Conservation (phyloP, 2,797 vertebrate species). For the Echeneis naucrates region DNA sequence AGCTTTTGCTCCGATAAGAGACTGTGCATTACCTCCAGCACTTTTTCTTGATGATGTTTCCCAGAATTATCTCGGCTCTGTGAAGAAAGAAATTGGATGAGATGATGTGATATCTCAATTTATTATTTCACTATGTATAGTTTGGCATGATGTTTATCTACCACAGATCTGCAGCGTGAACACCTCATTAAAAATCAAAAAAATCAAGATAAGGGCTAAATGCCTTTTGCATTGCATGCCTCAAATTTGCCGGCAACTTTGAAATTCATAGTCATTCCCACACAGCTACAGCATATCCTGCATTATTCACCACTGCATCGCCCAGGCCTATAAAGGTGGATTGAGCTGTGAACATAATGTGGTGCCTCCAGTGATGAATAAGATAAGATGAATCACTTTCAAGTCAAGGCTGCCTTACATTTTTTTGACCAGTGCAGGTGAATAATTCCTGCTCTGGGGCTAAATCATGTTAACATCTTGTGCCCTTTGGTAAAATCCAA, state of each 20-base stretch:
- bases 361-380: conserved; percentile 55
- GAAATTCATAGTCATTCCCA: conserved; percentile 60
- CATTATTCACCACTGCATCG: conserved; percentile 47
- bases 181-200: conserved; percentile 50
- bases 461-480: conserved; percentile 39
- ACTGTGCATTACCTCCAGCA: conserved; percentile 92
- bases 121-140: conserved; percentile 27
- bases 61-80: conserved; percentile 97
- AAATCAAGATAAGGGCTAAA: conserved; percentile 33
- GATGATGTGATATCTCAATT: conserved; percentile 49
- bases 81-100: conserved; percentile 28
- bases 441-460: conserved; percentile 37
- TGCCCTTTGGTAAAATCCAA: conserved; percentile 11
- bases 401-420: conserved; percentile 30
- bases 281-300: background rate
- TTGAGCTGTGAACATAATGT: conserved; percentile 46
- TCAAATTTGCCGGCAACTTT: conserved; percentile 50
- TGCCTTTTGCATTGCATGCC: background rate
- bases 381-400: conserved; percentile 59
- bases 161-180: conserved; percentile 52
- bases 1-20: conserved; percentile 11
- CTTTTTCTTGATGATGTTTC: conserved; percentile 99
- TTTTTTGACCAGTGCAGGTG: conserved; percentile 32
- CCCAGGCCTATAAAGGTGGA: conserved; percentile 33
- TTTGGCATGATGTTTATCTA: conserved; percentile 54